Base-by-base conservation (phyloP, 2,797 vertebrate species). In the Acrocephalus scirpaceus region DNA sequence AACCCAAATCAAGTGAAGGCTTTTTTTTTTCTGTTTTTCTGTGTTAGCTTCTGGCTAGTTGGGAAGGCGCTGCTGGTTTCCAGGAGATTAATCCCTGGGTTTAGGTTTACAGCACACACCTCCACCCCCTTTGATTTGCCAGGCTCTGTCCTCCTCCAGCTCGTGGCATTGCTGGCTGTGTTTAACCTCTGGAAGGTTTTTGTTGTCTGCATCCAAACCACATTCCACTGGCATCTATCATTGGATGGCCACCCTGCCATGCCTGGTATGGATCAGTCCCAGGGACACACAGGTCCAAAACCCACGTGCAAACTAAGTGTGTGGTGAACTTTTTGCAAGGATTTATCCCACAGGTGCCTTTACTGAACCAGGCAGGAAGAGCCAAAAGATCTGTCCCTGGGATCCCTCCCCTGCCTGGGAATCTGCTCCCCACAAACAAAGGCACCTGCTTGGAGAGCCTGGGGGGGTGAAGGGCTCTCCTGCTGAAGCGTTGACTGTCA, bases 241-340 rank as follows among this genome's bases (percentile, higher is more conserved):
- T 32, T 44, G 75, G 66, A 7, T 10, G 44, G 42, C 21, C 45
- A 9, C n/a, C 25, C 40, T n/a, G 56, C 40, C 19, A 0, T 3
- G 5, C 13, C 26, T 21, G 42, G 51, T 2, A 1, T 5, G 7
- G 57, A 6, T 21, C 40, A 16, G 9, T 8, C 42, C 36, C 73
- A 23, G 62, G 62, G 51, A 64, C 13, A 9, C 13, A 0, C 34
- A 6, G 65, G 57, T 30, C 40, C 44, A 25, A 30, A 62, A 16
- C 9, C 0, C 60, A 5, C 0, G 0, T 30, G 5, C 10, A 26
- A 5, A 40, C 3, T 3, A 16, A 27, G 29, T 0, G 5, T 9
- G 38, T 34, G 60, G 7, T 22, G 47, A 53, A 5, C 30, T 34
- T 6, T 45, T 30, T 34, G 50, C 9, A 23, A 13, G 40, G 42